These are phyloP conservation scores for Ctenopoma kingsleyae DNA, from an alignment of 2,797 vertebrate species.

Conservation along the genomic window DNA sequence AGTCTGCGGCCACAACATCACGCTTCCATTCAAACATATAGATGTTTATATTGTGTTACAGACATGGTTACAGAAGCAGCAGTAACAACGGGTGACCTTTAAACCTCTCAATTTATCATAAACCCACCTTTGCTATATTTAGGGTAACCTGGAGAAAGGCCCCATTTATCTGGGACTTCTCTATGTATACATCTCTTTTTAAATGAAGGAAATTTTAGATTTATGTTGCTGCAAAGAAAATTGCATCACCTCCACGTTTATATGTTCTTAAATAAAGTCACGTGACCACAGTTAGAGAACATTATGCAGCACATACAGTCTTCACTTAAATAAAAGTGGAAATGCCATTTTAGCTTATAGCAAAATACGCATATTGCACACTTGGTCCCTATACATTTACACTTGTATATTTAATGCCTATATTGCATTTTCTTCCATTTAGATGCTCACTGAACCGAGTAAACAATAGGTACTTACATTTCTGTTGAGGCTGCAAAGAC, in stretches of 20 bases:
- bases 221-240: constrained; percentile 31
- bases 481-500: not conserved
- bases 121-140: not conserved
- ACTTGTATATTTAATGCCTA: no score
- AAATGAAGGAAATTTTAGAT: constrained; percentile 46
- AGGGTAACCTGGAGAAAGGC: not conserved
- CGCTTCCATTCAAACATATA: constrained; percentile 63
- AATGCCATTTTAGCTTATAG: constrained; percentile 17
- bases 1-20: constrained; percentile 70
- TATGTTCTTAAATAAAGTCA: constrained; percentile 76
- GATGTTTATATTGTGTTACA: constrained; percentile 62
- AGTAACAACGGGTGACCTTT: constrained; percentile 19
- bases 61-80: constrained; percentile 25
- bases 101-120: constrained; percentile 2
- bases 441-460: no score
- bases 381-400: not conserved
- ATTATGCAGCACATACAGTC: constrained; percentile 5
- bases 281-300: constrained; percentile 28
- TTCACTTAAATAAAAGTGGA: constrained; percentile 34
- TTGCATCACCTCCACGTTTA: constrained; percentile 30
- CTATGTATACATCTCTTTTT: constrained; percentile 31
- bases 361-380: not conserved
- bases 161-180: constrained; percentile 6
- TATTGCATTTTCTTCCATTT: not conserved
- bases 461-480: no score